Evolutionary conservation across 2,113 vertebrate genomes (phyloP).

Genomic region (Thryonomys swinderianus): DNA sequence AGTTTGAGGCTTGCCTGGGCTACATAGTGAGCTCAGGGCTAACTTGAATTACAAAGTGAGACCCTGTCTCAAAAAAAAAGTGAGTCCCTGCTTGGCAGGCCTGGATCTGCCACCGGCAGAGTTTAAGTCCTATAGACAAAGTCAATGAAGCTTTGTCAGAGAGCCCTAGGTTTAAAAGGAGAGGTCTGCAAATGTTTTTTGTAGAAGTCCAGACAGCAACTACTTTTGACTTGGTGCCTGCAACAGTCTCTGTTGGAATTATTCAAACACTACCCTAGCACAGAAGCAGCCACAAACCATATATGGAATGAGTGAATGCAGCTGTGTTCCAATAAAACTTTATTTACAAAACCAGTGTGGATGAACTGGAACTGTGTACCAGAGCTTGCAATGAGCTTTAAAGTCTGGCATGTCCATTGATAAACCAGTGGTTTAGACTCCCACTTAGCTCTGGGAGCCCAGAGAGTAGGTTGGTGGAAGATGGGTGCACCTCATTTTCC

Average conservation of each 20-base stretch:
- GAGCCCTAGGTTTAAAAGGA: background rate
- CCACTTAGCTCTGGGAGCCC: background rate
- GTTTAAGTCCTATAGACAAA: background rate
- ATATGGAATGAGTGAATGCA: rapidly evolving
- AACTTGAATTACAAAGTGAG: too few species aligned
- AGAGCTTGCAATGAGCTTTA: background rate
- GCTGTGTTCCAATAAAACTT: background rate
- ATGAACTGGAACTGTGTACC: background rate
- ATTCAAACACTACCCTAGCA: background rate
- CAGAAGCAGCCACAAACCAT: background rate
- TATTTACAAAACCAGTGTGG: background rate
- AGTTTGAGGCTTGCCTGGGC: too few species aligned
- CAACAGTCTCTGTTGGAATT: background rate
- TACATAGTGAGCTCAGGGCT: too few species aligned
- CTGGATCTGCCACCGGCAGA: background rate
- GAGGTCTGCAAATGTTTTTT: background rate
- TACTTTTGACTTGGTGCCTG: background rate
- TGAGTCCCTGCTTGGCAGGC: background rate
- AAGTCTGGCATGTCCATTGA: background rate
- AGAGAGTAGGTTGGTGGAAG: background rate
- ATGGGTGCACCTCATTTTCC: background rate
- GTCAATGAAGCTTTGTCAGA: background rate
- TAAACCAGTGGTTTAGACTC: background rate
- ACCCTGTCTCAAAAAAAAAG: too few species aligned
- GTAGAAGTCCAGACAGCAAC: background rate